Conservation (phyloP, 2,797 vertebrate genomes). For the Lagorchestes hirsutus region DNA sequence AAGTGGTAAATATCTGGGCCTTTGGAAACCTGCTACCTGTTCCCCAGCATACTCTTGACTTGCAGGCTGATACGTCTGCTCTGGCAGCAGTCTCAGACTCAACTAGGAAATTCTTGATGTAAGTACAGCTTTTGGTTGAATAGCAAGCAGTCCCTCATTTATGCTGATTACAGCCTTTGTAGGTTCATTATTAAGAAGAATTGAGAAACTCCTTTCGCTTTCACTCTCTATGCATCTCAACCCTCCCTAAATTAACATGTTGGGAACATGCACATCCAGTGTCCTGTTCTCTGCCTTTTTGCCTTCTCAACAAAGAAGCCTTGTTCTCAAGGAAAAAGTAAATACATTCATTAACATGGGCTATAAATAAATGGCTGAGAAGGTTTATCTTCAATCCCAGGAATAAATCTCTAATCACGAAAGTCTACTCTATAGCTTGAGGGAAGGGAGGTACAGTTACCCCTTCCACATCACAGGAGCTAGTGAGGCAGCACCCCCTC, state of each 20-base stretch:
- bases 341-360: not conserved
- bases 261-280: not conserved
- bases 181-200: not conserved
- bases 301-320: not conserved
- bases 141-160: not conserved
- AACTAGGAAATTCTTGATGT: not conserved
- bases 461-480: not conserved
- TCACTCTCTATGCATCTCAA: not conserved
- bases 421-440: not conserved
- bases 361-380: not conserved
- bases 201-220: not conserved
- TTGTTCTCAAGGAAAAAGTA: not conserved
- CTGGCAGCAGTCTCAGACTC: not conserved
- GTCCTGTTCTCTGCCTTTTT: not conserved
- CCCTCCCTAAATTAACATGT: not conserved
- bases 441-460: not conserved
- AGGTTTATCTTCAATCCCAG: not conserved
- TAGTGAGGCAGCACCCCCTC: not conserved
- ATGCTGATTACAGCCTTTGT: not conserved
- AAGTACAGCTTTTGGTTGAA: not conserved
- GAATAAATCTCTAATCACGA: not conserved
- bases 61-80: not conserved
- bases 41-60: not conserved
- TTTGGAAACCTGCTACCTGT: not conserved
- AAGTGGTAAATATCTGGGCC: not conserved